Evolutionary conservation across 2,113 vertebrate species (phyloP), one percentile per base, ranked within the genome.

Genomic region (Psittacara wagleri): DNA sequence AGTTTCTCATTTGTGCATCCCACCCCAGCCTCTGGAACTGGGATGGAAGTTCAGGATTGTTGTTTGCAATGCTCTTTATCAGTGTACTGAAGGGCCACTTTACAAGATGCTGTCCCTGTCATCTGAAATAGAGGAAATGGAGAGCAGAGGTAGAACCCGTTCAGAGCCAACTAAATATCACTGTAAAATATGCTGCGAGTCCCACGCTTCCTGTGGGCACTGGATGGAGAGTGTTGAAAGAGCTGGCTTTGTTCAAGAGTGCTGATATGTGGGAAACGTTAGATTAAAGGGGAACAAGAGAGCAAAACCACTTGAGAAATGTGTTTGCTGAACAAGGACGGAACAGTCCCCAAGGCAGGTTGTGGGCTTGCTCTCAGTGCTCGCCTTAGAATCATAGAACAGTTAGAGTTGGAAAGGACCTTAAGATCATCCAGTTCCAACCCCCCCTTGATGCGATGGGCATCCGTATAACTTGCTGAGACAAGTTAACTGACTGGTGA

Each of bases 401-500:
- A 44, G 43, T 44, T 44, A 44, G 43, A 8, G 43, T 44, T 17
- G 43, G 43, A 44, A 44, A 44, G 43, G 43, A 44, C 43, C 43
- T 44, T 44, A 44, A 44, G 43, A 44, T 44, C 43, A 44, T 18
- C 43, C 17, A 44, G 1, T 44, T 44, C 43, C 43, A 44, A 18
- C 43, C 17, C 17, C 43, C 43, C 8, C 44, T 68, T 0, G 0
- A 52, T 80, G 51, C 0, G 0, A 6, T 57, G 68, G 33, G 12
- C 0, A 0, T 24, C 63, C 23, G 1, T 23, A 28, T n/a, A 48
- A 57, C 57, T 52, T 55, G 49, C 51, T 51, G 67, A 79, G 51
- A 55, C 22, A 63, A 91, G 46, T 13, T 67, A 23, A 44, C 52
- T 48, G 52, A 25, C 41, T 37, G 33, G 11, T 70, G 57, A 35